phyloP scores from a whole-genome alignment of 1,140 invertebrate species.

The Adelges cooleyi region DNA sequence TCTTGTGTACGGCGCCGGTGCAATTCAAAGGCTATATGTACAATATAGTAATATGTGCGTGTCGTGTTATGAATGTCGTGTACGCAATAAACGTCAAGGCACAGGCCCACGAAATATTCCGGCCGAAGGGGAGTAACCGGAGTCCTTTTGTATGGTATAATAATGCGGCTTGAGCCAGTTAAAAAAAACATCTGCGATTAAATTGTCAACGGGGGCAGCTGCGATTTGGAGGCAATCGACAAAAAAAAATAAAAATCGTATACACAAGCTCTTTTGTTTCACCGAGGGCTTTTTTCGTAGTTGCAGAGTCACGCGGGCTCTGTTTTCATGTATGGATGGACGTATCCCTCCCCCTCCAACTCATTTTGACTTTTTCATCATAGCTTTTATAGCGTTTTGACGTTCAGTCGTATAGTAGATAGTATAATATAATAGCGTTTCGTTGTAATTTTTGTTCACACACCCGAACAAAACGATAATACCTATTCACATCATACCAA shows the following conservation, averaged over 20 bases:
- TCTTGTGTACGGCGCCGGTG: no score
- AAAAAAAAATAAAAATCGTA: slow-evolving; percentile 12
- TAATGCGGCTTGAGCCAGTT: slow-evolving; percentile 17
- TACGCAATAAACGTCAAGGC: slow-evolving; percentile 21
- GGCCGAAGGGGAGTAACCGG: slow-evolving; percentile 19
- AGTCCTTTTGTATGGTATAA: slow-evolving; percentile 16
- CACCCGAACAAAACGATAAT: no score
- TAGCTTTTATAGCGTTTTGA: no score
- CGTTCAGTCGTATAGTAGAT: no score
- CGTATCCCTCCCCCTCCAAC: no score
- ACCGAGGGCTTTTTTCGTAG: not conserved
- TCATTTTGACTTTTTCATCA: no score
- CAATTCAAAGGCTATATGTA: no score
- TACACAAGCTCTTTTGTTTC: slow-evolving; percentile 22
- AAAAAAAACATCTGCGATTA: slow-evolving; percentile 26
- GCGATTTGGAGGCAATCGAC: slow-evolving; percentile 23
- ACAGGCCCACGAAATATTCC: slow-evolving; percentile 14
- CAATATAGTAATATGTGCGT: not conserved
- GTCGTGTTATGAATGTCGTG: slow-evolving; percentile 10
- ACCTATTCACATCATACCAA: no score
- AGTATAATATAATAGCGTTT: no score
- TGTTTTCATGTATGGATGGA: no score
- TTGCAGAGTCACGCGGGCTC: not conserved
- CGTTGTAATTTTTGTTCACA: no score
- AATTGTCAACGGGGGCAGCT: slow-evolving; percentile 28